A percentile compares a stretch with the other conserved stretches of the same genome.
Evolutionary conservation across 1,140 invertebrate genomes (phyloP).

Genomic region (Tribolium madens): DNA sequence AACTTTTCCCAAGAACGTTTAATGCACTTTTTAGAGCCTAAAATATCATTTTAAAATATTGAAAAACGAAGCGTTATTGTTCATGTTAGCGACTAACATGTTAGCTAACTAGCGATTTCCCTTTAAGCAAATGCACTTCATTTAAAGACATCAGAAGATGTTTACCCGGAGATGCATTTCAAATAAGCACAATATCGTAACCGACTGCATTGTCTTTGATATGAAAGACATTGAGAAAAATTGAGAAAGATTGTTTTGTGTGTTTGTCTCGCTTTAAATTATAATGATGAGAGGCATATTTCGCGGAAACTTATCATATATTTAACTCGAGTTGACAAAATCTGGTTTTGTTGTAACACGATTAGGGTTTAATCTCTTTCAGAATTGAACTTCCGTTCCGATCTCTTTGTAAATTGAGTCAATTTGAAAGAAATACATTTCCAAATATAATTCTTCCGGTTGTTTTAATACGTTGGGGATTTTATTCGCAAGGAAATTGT

Average conservation of each 20-base stretch:
- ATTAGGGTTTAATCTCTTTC: neutral
- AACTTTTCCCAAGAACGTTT: no score
- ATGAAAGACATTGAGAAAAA: neutral
- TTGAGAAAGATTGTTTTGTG: conserved; percentile 14
- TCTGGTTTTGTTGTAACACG: conserved; percentile 2
- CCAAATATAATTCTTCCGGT: neutral
- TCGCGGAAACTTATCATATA: conserved; percentile 12
- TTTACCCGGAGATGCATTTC: neutral
- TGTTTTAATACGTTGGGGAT: neutral
- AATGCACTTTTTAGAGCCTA: no score
- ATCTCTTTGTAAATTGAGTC: conserved; percentile 13
- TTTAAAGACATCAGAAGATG: neutral
- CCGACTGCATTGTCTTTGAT: conserved; percentile 12
- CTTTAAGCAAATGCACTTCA: no score
- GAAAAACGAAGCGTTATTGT: no score
- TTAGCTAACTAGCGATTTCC: no score
- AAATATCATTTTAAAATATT: no score
- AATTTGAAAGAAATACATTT: conserved; percentile 6
- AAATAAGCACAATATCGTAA: neutral
- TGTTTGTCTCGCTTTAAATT: conserved; percentile 16
- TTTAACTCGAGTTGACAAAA: conserved; percentile 30
- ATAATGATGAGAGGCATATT: conserved; percentile 12
- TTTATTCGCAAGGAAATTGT: neutral
- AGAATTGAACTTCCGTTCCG: neutral
- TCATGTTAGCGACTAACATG: no score